Conservation (phyloP, 2,797 vertebrate species). For the Acanthurus leucopareius region DNA sequence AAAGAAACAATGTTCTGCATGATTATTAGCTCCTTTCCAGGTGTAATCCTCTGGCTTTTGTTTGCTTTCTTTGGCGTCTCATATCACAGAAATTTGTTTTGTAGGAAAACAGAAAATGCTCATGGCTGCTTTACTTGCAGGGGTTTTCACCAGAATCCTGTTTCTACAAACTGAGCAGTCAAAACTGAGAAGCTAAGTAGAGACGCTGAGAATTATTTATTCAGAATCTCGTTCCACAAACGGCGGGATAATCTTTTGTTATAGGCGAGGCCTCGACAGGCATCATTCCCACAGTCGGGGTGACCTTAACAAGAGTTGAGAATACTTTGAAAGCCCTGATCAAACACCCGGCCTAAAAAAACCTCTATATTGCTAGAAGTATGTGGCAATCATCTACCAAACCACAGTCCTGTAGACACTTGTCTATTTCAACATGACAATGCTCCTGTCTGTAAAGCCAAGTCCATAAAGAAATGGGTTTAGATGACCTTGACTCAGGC, state of each 20-base stretch:
- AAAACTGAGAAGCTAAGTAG: conserved; percentile 47
- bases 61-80: conserved; percentile 72
- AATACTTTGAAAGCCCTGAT: background rate
- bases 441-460: background rate
- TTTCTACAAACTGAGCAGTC: conserved; percentile 39
- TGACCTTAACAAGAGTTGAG: conserved; percentile 24
- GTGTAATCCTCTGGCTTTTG: conserved; percentile 55
- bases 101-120: conserved; percentile 67
- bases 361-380: background rate
- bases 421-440: background rate
- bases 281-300: conserved; percentile 59
- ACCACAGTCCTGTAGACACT: too few species aligned
- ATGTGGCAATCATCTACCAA: background rate
- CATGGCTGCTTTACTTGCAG: conserved; percentile 61
- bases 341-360: background rate
- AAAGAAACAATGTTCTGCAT: conserved; percentile 62
- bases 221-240: conserved; percentile 57
- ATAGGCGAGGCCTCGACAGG: conserved; percentile 16
- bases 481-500: background rate
- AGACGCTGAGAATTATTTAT: conserved; percentile 66
- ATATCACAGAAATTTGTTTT: conserved; percentile 65
- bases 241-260: conserved; percentile 37
- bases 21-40: conserved; percentile 67
- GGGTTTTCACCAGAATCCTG: conserved; percentile 45
- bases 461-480: background rate